Evolutionary conservation across 2,113 vertebrate genomes (phyloP).

Genomic region (Lasiurus borealis): DNA sequence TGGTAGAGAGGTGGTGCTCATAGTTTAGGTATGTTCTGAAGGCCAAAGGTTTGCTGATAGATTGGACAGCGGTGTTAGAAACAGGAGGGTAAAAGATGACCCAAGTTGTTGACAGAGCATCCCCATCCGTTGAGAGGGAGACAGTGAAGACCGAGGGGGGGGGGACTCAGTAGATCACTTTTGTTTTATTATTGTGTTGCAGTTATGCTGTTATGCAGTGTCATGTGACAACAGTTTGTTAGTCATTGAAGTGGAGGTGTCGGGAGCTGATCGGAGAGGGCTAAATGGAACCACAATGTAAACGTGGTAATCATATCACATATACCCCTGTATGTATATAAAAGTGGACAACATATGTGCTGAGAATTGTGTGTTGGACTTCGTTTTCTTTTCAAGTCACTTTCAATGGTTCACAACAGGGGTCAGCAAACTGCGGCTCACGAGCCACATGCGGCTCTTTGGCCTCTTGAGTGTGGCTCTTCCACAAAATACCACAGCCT

Average conservation of each 20-base stretch:
- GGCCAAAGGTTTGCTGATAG: background rate
- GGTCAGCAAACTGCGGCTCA: too few species aligned
- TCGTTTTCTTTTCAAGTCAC: background rate
- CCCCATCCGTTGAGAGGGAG: accelerated
- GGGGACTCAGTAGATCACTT: background rate
- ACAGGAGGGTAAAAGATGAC: background rate
- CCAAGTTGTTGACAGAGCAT: background rate
- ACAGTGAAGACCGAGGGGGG: background rate
- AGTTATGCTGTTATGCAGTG: background rate
- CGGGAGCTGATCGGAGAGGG: background rate
- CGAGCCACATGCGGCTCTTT: too few species aligned
- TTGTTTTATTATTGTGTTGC: background rate
- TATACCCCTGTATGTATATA: background rate
- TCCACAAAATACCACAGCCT: too few species aligned
- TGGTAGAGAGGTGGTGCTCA: background rate
- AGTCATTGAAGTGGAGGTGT: background rate
- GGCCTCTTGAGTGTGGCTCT: too few species aligned
- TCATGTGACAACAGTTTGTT: background rate
- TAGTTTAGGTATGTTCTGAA: background rate
- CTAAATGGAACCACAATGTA: background rate
- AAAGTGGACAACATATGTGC: background rate
- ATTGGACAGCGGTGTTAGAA: background rate
- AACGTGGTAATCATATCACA: background rate
- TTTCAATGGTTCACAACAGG: background rate
- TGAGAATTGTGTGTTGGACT: background rate